phyloP scores from a whole-genome alignment of 2,888 invertebrate genomes.

The Orthosia gothica region DNA sequence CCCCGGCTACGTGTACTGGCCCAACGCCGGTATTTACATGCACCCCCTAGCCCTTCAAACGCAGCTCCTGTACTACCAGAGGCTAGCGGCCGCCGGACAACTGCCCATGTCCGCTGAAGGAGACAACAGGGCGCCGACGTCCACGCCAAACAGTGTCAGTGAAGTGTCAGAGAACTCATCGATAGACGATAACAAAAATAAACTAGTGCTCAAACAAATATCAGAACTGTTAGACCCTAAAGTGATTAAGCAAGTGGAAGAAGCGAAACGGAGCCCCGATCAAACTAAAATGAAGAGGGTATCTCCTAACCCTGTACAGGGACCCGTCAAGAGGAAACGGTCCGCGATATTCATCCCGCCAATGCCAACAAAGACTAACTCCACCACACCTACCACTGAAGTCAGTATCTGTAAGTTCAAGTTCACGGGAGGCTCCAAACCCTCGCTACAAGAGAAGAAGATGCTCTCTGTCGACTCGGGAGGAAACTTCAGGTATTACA shows the following conservation, averaged over 20 bases:
- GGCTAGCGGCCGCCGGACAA: constrained; percentile 92
- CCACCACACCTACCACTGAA: constrained; percentile 95
- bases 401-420: constrained; percentile 98
- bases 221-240: constrained; percentile 88
- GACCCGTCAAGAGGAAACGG: constrained; percentile 93
- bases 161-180: constrained; percentile 82
- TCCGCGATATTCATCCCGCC: constrained; percentile 97
- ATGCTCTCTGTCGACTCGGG: constrained; percentile 97
- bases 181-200: constrained; percentile 85
- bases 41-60: constrained; percentile 95
- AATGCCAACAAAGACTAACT: constrained; percentile 94
- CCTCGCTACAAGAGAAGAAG: constrained; percentile 97
- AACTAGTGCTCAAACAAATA: constrained; percentile 88
- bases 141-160: constrained; percentile 81
- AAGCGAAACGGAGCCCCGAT: constrained; percentile 79
- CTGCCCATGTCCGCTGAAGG: constrained; percentile 85
- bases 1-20: constrained; percentile 93
- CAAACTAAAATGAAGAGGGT: constrained; percentile 87
- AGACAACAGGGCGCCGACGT: constrained; percentile 73
- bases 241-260: constrained; percentile 84
- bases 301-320: constrained; percentile 83
- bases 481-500: constrained; percentile 97
- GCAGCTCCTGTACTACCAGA: constrained; percentile 94
- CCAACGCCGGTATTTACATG: constrained; percentile 93
- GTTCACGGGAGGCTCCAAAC: constrained; percentile 97